Evolutionary conservation across 1,140 invertebrate species (phyloP).

Genomic region (Drosophila subobscura): DNA sequence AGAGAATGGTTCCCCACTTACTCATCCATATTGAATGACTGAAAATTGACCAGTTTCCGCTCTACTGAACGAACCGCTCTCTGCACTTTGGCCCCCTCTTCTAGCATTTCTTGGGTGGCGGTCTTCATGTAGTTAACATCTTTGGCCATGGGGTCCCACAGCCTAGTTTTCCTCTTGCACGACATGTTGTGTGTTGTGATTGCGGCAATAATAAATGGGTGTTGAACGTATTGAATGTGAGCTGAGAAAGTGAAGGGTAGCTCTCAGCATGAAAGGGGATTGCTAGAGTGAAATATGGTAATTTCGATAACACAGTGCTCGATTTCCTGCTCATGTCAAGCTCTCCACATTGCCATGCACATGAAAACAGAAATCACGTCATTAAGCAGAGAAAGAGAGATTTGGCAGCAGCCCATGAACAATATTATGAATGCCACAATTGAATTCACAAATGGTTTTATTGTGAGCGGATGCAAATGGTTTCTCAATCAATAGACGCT

Average conservation of each 20-base stretch:
- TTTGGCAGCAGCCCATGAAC: constrained; percentile 8
- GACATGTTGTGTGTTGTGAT: constrained; percentile 27
- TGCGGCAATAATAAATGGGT: not conserved
- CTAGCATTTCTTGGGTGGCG: constrained; percentile 66
- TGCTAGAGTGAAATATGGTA: no score
- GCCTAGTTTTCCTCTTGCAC: constrained; percentile 39
- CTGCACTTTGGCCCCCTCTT: constrained; percentile 42
- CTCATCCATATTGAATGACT: constrained; percentile 71
- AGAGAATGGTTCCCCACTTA: constrained; percentile 19
- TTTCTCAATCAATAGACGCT: constrained; percentile 54
- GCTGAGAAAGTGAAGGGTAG: constrained; percentile 1
- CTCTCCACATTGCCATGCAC: constrained; percentile 2
- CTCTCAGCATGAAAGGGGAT: not conserved
- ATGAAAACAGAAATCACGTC: constrained; percentile 62
- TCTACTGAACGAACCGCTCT: constrained; percentile 27
- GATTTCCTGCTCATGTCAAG: constrained; percentile 7
- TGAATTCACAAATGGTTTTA: constrained; percentile 61
- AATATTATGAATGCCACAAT: constrained; percentile 45
- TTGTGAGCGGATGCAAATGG: constrained; percentile 42
- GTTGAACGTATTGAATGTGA: constrained; percentile 6
- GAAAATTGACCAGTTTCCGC: constrained; percentile 62
- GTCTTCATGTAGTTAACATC: constrained; percentile 47
- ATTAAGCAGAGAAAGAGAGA: constrained; percentile 39
- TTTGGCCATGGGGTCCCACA: constrained; percentile 43
- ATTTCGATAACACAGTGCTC: no score